Evolutionary conservation across 2,113 vertebrate species (phyloP).

Genomic region (Paraplagusia blochii): DNA sequence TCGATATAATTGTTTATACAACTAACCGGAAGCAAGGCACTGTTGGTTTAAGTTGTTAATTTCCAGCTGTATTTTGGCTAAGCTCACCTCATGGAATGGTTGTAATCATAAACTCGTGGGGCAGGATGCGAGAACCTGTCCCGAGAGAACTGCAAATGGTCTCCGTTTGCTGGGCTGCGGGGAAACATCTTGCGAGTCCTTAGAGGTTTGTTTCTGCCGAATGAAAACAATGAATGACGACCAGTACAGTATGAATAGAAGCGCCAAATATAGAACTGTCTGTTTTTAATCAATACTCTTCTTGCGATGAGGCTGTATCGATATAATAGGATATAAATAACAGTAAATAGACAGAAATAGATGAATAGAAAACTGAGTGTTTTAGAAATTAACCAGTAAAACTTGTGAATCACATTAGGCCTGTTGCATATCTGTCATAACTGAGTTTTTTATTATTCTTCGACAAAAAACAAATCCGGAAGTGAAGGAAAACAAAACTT

Average conservation of each 20-base stretch:
- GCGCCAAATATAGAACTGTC: neutral
- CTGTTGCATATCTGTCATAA: too few species aligned
- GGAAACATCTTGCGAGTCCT: conserved; percentile 53
- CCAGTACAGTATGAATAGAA: neutral
- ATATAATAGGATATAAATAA: too few species aligned
- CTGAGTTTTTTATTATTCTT: neutral
- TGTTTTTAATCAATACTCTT: too few species aligned
- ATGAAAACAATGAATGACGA: neutral
- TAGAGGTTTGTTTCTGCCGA: conserved; percentile 14
- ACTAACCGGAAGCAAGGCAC: too few species aligned
- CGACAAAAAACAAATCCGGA: neutral
- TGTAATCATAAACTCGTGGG: conserved; percentile 54
- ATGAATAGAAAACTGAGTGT: too few species aligned
- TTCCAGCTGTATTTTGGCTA: rapidly evolving
- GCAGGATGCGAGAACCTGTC: conserved; percentile 41
- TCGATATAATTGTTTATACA: too few species aligned
- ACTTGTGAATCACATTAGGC: too few species aligned
- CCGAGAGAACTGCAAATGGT: conserved; percentile 35
- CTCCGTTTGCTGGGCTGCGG: conserved; percentile 6
- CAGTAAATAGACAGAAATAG: too few species aligned
- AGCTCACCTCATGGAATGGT: conserved; percentile 62
- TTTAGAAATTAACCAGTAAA: too few species aligned
- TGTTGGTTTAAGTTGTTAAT: neutral
- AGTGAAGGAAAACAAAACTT: conserved; percentile 39
- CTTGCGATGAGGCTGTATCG: too few species aligned